These are phyloP conservation scores for Saturnia japonica DNA, from an alignment of 2,888 invertebrate species.

Conservation along the genomic window DNA sequence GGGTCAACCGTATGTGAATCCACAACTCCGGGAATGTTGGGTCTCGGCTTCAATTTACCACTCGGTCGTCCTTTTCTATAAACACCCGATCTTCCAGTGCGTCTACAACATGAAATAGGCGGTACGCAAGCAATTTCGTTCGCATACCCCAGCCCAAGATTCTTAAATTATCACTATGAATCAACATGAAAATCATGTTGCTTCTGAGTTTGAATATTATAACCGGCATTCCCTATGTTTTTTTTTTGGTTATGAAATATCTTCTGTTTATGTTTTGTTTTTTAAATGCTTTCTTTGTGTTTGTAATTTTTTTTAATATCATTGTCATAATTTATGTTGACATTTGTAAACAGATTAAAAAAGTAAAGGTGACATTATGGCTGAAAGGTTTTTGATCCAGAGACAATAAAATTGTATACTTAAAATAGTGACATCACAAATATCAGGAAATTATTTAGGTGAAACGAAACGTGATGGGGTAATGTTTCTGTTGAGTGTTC, in stretches of 20 bases:
- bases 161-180: neutral
- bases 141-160: neutral
- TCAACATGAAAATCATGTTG: neutral
- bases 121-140: constrained; percentile 22
- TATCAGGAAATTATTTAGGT: neutral
- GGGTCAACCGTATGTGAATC: constrained; percentile 32
- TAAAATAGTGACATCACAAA: neutral
- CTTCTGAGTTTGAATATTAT: neutral
- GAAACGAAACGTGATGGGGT: neutral
- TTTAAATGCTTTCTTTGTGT: neutral
- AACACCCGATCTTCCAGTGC: constrained; percentile 36
- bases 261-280: neutral
- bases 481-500: neutral
- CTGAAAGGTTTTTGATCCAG: neutral
- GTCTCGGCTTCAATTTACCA: constrained; percentile 26
- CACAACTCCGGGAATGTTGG: constrained; percentile 26
- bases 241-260: neutral
- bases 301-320: neutral
- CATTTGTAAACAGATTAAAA: too few relatives aligned
- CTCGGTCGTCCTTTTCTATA: constrained; percentile 51
- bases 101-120: constrained; percentile 22
- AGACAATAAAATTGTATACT: neutral
- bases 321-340: neutral
- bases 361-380: neutral
- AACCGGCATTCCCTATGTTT: neutral